Conservation (phyloP, 2,113 vertebrate species). For the Entosphenus tridentatus region DNA sequence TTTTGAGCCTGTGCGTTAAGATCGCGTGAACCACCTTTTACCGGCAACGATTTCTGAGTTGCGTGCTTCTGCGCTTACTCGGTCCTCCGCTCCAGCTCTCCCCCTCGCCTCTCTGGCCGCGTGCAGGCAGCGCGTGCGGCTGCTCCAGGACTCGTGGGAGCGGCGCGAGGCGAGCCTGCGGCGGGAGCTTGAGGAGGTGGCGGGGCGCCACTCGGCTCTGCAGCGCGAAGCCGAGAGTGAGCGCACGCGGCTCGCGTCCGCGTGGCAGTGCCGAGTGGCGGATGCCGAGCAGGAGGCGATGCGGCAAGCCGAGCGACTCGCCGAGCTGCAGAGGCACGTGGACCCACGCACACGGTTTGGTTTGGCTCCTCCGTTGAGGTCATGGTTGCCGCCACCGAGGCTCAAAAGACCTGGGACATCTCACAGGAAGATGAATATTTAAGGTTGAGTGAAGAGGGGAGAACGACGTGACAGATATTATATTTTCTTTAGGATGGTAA, state of each 20-base stretch:
- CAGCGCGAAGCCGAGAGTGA: slow-evolving; percentile 24
- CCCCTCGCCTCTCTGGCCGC: neutral
- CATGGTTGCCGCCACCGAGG: too few relatives aligned
- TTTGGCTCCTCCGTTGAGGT: neutral
- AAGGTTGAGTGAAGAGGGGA: too few relatives aligned
- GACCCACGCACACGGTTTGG: neutral
- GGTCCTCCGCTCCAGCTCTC: too few relatives aligned
- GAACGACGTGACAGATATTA: too few relatives aligned
- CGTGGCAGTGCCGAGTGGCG: slow-evolving; percentile 36
- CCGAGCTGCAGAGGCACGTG: slow-evolving; percentile 46
- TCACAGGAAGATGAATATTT: too few relatives aligned
- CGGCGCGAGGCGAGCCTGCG: slow-evolving; percentile 24
- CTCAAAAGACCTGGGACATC: too few relatives aligned
- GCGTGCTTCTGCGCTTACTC: too few relatives aligned
- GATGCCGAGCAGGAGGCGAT: slow-evolving; percentile 34
- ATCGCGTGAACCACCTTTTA: too few relatives aligned
- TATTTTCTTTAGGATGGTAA: too few relatives aligned
- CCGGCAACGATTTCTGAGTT: too few relatives aligned
- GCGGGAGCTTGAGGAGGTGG: slow-evolving; percentile 33
- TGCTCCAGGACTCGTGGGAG: slow-evolving; percentile 33
- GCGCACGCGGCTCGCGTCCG: slow-evolving; percentile 26
- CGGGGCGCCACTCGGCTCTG: slow-evolving; percentile 18
- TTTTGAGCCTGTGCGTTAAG: too few relatives aligned
- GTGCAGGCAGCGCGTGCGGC: slow-evolving; percentile 29
- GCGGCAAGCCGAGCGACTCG: slow-evolving; percentile 36